Base-by-base conservation (phyloP, 1,140 invertebrate species). In the Zaprionus taronus region DNA sequence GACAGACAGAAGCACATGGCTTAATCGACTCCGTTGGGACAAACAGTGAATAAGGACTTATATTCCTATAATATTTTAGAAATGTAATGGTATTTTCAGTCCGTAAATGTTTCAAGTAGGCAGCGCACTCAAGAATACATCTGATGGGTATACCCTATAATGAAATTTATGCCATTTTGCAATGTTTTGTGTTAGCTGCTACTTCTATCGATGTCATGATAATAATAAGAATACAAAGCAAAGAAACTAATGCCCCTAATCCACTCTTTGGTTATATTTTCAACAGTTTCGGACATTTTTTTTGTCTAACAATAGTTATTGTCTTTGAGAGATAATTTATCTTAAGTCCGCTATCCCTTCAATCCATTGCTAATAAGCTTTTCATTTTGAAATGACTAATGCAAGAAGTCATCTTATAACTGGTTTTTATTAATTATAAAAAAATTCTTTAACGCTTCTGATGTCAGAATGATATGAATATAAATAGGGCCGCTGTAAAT, bases 301-400 rank as follows among this genome's bases (percentile, higher is more conserved):
- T 15, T 49, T 12, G 15, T n/a, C 34, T 6, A 51, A 15, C n/a
- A 49, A 53, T 15, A 47, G 41, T 5, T 5, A 17, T 47, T 47
- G 41, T 44, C 24, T 41, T 47, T 44, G 4, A 31, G n/a, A 49
- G 60, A 62, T 62, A 62, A 62, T 63, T n/a, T 49, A 63, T 63
- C 41, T 49, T 49, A 31, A 31, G 41, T 28, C 15, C 15, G 15
- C 5, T n/a, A 41, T 15, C 14, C 38, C 14, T n/a, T 41, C 15
- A 41, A 41, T 41, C 38, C 9, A 41, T 61, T 22, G n/a, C 36
- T 38, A n/a, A 22, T 20, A 20, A 12, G 20, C 17, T 41, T 20
- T 26, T 15, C 36, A 44, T 22, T 31, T 60, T 15, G 11, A 26
- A 41, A 24, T 44, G 22, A 9, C 14, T 44, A n/a, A 61, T 31